These are phyloP conservation scores for Anas georgica DNA, from an alignment of 2,797 vertebrate genomes.

Conservation along the genomic window DNA sequence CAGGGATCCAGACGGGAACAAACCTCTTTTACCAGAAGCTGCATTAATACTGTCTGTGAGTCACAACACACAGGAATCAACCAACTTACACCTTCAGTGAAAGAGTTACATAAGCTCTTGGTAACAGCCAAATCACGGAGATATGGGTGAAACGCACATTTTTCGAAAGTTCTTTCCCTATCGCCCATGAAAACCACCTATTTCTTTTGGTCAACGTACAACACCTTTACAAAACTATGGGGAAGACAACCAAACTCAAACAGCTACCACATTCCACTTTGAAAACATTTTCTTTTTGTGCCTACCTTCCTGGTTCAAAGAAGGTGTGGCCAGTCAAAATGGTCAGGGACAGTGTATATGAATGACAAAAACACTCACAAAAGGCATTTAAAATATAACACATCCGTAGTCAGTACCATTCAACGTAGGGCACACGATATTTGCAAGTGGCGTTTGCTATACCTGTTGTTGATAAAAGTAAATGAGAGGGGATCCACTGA, in stretches of 20 bases:
- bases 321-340: background rate
- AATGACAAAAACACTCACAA: background rate
- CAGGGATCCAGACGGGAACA: background rate
- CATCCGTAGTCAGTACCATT: background rate
- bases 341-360: fast-evolving
- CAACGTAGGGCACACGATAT: background rate
- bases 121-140: background rate
- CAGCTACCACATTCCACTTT: background rate
- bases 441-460: background rate
- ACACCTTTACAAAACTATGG: background rate
- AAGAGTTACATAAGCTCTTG: background rate
- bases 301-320: background rate
- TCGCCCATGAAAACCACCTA: background rate
- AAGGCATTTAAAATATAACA: background rate
- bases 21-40: background rate
- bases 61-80: background rate
- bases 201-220: background rate
- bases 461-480: constrained; percentile 87
- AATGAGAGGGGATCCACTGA: constrained; percentile 62
- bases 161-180: background rate
- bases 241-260: background rate
- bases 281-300: background rate
- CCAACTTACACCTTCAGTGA: background rate
- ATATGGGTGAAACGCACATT: background rate
- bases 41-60: background rate